Base-by-base conservation (phyloP, 1,140 invertebrate species). In the Heliconius nattereri region DNA sequence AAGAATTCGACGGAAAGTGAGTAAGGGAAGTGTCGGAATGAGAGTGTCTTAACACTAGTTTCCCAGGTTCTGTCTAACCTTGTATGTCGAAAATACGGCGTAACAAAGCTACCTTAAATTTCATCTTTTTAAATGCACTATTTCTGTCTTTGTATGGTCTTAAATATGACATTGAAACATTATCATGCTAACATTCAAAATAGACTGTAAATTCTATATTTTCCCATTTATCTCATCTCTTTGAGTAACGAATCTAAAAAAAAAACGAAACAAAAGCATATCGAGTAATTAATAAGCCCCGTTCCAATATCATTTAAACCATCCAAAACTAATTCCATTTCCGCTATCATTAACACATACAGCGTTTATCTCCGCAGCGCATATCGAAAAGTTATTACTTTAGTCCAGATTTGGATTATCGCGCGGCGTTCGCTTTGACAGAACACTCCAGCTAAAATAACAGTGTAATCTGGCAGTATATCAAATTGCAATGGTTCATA, bases 351-450 rank as follows among this genome's bases (percentile, higher is more conserved):
- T 75, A 79, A 54, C 78, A 79, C 37, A 11, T 32, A 79, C 37
- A 11, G 54, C 29, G 75, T 77, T 52, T 77, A 77, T 77, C 76
- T 71, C 16, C 37, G 57, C 71, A 23, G 60, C 40, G 35, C n/a
- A 57, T 71, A 79, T 79, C 74, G 75, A 70, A 73, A 81, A 81
- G 78, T 84, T 87, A 84, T 87, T 83, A 84, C 86, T 87, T n/a
- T 84, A 81, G 79, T 78, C 75, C 75, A 81, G 71, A 83, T 82
- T 82, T 75, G 83, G 83, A 86, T 87, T 87, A 86, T 84, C 79
- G 49, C 20, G 19, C 19, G 85, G 80, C 78, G 85, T 84, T 37
- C 76, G 32, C 81, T 86, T 85, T 84, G 80, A 79, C 80, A 66
- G 75, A 73, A 45, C 73, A 49, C 60, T 13, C 54, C 57, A 29